These are phyloP conservation scores for Paracyprichromis sp. DNA, from an alignment of 2,113 vertebrate species.

Conservation along the genomic window DNA sequence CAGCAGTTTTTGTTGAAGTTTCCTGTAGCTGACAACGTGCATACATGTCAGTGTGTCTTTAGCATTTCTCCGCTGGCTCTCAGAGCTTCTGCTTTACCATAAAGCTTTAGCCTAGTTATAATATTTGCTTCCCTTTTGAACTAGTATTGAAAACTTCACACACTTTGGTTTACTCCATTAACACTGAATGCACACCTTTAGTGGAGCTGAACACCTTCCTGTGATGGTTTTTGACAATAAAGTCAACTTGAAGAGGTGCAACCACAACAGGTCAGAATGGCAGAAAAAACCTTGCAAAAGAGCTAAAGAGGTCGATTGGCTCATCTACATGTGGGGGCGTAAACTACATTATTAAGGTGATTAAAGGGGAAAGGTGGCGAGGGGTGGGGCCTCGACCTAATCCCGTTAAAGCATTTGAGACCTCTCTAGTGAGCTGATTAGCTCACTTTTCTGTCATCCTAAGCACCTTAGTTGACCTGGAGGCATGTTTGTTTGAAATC, in stretches of 20 bases:
- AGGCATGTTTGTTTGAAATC: not conserved
- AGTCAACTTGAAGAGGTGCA: not conserved
- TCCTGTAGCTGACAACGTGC: accelerated
- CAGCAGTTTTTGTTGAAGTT: not conserved
- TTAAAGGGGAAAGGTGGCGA: slow-evolving; percentile 37
- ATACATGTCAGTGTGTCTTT: not conserved
- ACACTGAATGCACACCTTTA: not conserved
- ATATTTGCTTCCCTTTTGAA: not conserved
- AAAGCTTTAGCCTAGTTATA: not conserved
- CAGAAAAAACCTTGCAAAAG: not conserved
- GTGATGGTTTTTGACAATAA: not conserved
- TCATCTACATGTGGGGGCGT: not conserved
- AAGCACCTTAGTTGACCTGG: slow-evolving; percentile 31
- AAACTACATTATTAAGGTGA: slow-evolving; percentile 57
- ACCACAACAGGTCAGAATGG: not conserved
- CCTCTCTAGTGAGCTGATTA: slow-evolving; percentile 63
- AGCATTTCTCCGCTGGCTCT: not conserved
- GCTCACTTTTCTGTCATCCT: slow-evolving; percentile 37
- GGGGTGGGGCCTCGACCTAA: slow-evolving; percentile 45
- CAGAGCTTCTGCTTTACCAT: not conserved
- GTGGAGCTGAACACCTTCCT: not conserved
- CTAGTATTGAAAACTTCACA: not conserved
- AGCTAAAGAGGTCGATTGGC: slow-evolving; percentile 47
- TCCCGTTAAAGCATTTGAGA: slow-evolving; percentile 64
- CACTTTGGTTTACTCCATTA: not conserved